phyloP scores from a whole-genome alignment of 1,140 invertebrate genomes.

The Maconellicoccus hirsutus region DNA sequence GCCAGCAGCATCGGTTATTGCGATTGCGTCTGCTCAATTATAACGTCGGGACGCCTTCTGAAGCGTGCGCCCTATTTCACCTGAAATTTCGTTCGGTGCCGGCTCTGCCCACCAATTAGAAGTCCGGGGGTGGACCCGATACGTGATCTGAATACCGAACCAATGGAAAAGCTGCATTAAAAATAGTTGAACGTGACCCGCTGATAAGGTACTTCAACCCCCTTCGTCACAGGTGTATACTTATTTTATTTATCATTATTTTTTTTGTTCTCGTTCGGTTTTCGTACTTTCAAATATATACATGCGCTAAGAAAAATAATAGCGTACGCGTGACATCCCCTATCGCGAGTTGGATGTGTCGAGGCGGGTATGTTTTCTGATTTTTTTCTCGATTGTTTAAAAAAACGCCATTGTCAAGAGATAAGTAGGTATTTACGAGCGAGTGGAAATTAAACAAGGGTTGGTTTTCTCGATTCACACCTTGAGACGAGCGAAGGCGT shows the following conservation, averaged over 20 bases:
- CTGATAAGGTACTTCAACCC: constrained; percentile 2
- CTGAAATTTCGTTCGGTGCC: constrained; percentile 16
- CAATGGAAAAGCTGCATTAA: constrained; percentile 16
- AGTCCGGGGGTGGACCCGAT: constrained; percentile 12
- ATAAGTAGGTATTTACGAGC: constrained; percentile 2
- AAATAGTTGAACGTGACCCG: constrained; percentile 2
- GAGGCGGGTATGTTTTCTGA: not conserved
- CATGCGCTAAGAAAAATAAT: constrained; percentile 9
- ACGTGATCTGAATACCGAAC: constrained; percentile 19
- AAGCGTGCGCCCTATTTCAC: constrained; percentile 20
- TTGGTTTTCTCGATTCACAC: too few relatives aligned
- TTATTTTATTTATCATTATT: not conserved
- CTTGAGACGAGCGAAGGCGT: too few relatives aligned
- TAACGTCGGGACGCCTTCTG: constrained; percentile 19
- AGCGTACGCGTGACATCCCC: not conserved
- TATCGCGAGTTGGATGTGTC: not conserved
- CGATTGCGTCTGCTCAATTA: constrained; percentile 22
- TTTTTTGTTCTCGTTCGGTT: not conserved
- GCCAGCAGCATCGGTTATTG: constrained; percentile 14
- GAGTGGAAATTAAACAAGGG: not conserved
- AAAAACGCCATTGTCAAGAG: not conserved
- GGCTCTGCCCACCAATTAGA: constrained; percentile 21
- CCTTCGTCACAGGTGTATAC: not conserved
- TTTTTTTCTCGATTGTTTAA: not conserved
- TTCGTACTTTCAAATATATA: not conserved